Base-by-base conservation (phyloP, 2,113 vertebrate genomes). In the Solea senegalensis region DNA sequence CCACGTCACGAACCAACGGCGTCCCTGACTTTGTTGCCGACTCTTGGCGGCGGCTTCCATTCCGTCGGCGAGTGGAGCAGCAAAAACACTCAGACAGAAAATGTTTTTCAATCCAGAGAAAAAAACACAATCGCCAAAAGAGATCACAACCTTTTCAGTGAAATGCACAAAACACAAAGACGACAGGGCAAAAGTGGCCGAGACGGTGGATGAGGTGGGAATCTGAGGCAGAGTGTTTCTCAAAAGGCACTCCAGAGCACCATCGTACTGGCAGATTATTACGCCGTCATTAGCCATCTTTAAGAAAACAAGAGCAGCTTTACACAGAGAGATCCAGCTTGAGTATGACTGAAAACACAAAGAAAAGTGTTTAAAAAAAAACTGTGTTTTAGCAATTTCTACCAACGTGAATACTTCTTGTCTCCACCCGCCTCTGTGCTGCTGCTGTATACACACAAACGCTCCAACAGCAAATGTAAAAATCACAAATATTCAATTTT, bases 201-300 rank as follows among this genome's bases (percentile, higher is more conserved):
- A 74, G 60, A 87, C 8, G 44, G 69, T 43, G 65, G 43, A 64
- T 34, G 43, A 68, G 50, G 65, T 66, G 66, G 48, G 71, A 73
- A 83, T 84, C 51, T 73, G 75, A 34, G 64, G 45, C 21, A 54
- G 68, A 83, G 66, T 39, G 69, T 75, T 65, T 72, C 76, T 78
- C 72, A 78, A 62, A 81, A 78, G 21, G 59, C 80, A 59, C 82
- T 79, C 69, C 75, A 67, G 49, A 69, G 72, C 46, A 15, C 50
- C 21, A 12, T 78, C 50, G 40, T 65, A 51, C 62, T 62, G 69
- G 73, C 78, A 60, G 74, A 50, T 13, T 40, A 71, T 63, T 76
- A 84, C 54, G 81, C 65, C 69, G 55, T 66, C 83, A 72, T 81
- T 76, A 78, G 60, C 73, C 77, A 26, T 69, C 52, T 69, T 64